A percentile compares a stretch with the other conserved stretches of the same genome.
phyloP scores from a whole-genome alignment of 2,113 vertebrate species.

The Apteryx mantelli region DNA sequence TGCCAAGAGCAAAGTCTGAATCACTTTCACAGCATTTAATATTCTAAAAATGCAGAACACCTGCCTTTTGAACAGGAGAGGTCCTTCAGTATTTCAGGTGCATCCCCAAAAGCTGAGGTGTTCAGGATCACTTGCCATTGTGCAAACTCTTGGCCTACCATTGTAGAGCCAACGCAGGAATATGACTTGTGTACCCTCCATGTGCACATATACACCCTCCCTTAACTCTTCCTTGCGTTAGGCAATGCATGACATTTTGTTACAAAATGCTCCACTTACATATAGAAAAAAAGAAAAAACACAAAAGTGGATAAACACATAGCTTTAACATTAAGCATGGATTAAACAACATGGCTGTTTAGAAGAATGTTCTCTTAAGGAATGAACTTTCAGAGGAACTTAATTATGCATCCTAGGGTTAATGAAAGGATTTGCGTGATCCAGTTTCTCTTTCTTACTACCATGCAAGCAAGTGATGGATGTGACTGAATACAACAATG shows the following conservation, averaged over 20 bases:
- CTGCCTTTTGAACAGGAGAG: neutral
- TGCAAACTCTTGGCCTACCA: neutral
- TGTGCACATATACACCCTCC: neutral
- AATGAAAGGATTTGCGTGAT: neutral
- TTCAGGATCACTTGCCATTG: rapidly evolving
- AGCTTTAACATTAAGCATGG: neutral
- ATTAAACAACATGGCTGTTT: neutral
- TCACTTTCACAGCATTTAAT: neutral
- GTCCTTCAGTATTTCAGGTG: neutral
- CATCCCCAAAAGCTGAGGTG: neutral
- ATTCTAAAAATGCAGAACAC: neutral
- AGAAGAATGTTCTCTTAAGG: neutral
- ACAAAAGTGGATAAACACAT: neutral
- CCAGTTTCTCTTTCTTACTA: neutral
- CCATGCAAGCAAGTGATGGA: neutral
- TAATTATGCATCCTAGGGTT: neutral
- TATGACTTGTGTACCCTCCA: neutral
- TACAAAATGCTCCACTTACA: neutral
- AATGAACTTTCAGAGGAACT: neutral
- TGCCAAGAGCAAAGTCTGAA: neutral
- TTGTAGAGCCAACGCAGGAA: neutral
- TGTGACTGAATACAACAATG: neutral
- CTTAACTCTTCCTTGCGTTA: rapidly evolving
- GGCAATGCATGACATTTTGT: neutral
- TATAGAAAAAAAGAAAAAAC: neutral